These are phyloP conservation scores for Synchiropus splendidus DNA, from an alignment of 2,113 vertebrate genomes.

Conservation along the genomic window DNA sequence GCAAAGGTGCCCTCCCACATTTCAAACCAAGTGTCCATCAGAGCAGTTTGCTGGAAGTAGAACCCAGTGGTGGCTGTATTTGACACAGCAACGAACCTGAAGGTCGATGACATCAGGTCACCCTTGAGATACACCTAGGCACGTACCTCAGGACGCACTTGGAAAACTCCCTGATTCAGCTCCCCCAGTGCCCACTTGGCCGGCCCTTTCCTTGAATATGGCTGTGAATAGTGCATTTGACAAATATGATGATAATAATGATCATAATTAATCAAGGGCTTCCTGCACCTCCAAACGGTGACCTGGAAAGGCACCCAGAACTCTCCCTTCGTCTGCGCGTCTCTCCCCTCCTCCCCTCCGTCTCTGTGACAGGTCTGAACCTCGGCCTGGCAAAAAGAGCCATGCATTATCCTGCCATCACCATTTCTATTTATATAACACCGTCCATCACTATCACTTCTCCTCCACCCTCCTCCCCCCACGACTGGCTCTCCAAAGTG, in stretches of 20 bases:
- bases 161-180: too few species aligned
- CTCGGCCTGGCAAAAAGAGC: slow-evolving; percentile 59
- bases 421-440: slow-evolving; percentile 72
- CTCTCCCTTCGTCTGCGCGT: slow-evolving; percentile 32
- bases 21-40: too few species aligned
- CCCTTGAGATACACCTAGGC: too few species aligned
- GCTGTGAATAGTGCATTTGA: slow-evolving; percentile 59
- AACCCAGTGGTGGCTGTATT: too few species aligned
- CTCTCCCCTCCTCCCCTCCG: slow-evolving; percentile 19
- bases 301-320: slow-evolving; percentile 65
- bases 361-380: slow-evolving; percentile 69
- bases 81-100: too few species aligned
- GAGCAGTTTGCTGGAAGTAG: too few species aligned
- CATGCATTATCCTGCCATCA: slow-evolving; percentile 78
- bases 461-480: slow-evolving; percentile 63
- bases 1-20: too few species aligned
- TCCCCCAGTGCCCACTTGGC: too few species aligned
- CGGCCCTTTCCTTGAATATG: too few species aligned
- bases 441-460: slow-evolving; percentile 77
- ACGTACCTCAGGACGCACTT: too few species aligned
- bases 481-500: slow-evolving; percentile 49
- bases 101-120: too few species aligned
- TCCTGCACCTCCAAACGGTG: slow-evolving; percentile 60
- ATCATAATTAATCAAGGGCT: slow-evolving; percentile 72
- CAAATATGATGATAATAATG: slow-evolving; percentile 67